These are phyloP conservation scores for Axinella damicornis DNA, from an alignment of 37 sponge, comb jelly and placozoan genomes.

Conservation along the genomic window DNA sequence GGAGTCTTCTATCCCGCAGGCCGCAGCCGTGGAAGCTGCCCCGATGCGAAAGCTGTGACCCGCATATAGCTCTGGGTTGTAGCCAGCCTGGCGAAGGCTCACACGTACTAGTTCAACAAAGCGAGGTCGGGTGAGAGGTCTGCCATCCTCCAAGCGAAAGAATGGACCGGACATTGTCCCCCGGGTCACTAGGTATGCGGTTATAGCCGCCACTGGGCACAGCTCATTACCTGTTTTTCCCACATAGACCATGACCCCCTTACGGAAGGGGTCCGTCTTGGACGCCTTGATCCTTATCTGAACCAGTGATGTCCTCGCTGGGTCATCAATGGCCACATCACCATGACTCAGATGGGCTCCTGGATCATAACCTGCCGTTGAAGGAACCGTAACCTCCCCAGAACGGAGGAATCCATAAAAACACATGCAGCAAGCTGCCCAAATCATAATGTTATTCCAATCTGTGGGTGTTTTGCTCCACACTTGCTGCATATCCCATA, in stretches of 20 bases:
- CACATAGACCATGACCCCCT: constrained; percentile 13
- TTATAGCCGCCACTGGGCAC: constrained; percentile 40
- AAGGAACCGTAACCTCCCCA: constrained; percentile 23
- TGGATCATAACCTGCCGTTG: constrained; percentile 20
- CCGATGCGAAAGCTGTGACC: constrained; percentile 44
- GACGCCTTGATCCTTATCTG: constrained; percentile 11
- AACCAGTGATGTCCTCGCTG: not conserved
- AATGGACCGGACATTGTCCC: constrained; percentile 14
- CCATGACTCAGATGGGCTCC: not conserved
- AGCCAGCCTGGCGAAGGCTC: constrained; percentile 1
- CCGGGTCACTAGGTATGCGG: not conserved
- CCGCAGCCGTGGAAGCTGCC: constrained; percentile 36
- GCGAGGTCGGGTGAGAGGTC: not conserved
- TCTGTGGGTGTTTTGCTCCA: not conserved
- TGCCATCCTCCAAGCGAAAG: not conserved
- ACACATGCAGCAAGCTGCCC: constrained; percentile 39
- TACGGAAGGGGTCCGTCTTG: constrained; percentile 41
- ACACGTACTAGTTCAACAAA: constrained; percentile 10
- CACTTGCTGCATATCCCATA: not conserved
- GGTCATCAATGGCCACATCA: constrained; percentile 30
- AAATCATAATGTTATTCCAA: constrained; percentile 25
- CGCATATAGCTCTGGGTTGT: constrained; percentile 10
- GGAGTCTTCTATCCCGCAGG: constrained; percentile 18
- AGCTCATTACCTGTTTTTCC: constrained; percentile 8
- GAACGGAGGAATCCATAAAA: constrained; percentile 30